Evolutionary conservation across 2,113 vertebrate species (phyloP).

Genomic region (Urocynchramus pylzowi): DNA sequence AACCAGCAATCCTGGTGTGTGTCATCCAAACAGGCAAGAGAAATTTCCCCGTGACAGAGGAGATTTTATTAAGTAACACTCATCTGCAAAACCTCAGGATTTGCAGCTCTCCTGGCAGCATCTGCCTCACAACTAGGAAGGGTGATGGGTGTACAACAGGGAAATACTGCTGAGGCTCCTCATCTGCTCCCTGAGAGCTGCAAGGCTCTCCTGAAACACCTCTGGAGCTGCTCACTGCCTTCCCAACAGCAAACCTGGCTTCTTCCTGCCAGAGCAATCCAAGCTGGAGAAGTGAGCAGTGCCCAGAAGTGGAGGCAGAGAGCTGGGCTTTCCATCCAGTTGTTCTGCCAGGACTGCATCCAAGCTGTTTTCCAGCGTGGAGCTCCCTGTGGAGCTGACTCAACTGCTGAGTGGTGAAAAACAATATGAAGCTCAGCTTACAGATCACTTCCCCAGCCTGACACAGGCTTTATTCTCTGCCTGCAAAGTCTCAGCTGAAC

Average conservation of each 20-base stretch:
- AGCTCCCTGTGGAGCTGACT: slow-evolving; percentile 38
- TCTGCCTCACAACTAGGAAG: background rate
- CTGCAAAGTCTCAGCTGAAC: background rate
- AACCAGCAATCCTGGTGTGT: background rate
- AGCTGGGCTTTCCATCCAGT: slow-evolving; percentile 22
- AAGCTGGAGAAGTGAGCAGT: background rate
- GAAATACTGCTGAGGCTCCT: background rate
- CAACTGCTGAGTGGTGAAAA: background rate
- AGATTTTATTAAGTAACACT: background rate
- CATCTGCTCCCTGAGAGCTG: background rate
- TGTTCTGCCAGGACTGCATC: slow-evolving; percentile 8
- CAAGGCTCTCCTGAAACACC: background rate
- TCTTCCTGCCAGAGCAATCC: background rate
- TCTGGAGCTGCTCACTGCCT: background rate
- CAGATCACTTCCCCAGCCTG: background rate
- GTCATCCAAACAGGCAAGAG: slow-evolving; percentile 5
- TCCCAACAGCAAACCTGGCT: background rate
- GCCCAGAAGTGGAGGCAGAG: background rate
- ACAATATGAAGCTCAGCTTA: background rate
- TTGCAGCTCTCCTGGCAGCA: background rate
- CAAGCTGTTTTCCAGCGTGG: background rate
- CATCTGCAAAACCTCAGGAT: background rate
- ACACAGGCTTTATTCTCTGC: background rate
- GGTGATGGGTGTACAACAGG: background rate
- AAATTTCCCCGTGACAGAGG: background rate